Percentiles rank a stretch among this genome's conserved stretches.
phyloP scores from a whole-genome alignment of 2,888 invertebrate species.

The Leucoma salicis region DNA sequence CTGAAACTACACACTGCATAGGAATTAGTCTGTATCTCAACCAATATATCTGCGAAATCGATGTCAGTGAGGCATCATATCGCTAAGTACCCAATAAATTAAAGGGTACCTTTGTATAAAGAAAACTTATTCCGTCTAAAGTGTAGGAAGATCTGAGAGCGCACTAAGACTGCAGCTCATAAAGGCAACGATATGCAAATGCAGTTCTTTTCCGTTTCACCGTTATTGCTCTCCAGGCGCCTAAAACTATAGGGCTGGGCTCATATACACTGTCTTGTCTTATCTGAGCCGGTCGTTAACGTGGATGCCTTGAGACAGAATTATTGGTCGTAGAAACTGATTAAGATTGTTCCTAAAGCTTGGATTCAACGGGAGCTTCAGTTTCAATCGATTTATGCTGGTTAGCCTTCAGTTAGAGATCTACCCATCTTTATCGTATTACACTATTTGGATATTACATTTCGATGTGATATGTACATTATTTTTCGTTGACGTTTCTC shows the following conservation, averaged over 20 bases:
- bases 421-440: too few species aligned
- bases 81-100: too few species aligned
- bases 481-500: too few species aligned
- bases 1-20: too few species aligned
- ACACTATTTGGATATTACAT: too few species aligned
- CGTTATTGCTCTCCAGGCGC: slow-evolving; percentile 55
- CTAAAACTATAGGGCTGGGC: slow-evolving; percentile 22
- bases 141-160: slow-evolving; percentile 18
- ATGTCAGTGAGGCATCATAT: too few species aligned
- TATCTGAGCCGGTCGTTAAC: slow-evolving; percentile 36
- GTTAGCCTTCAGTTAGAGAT: too few species aligned
- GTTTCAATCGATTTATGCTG: too few species aligned
- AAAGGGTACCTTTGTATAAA: neutral
- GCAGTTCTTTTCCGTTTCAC: slow-evolving; percentile 56
- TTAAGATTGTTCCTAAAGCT: slow-evolving; percentile 15
- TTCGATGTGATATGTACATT: too few species aligned
- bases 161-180: slow-evolving; percentile 29
- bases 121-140: slow-evolving; percentile 3
- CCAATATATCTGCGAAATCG: too few species aligned
- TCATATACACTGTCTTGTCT: slow-evolving; percentile 34
- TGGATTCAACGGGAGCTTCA: neutral
- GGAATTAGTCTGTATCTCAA: too few species aligned
- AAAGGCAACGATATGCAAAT: slow-evolving; percentile 54
- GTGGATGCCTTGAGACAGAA: slow-evolving; percentile 20
- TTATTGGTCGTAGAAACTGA: slow-evolving; percentile 28